Evolutionary conservation across 2,113 vertebrate genomes (phyloP).

Genomic region (Eclectus roratus): DNA sequence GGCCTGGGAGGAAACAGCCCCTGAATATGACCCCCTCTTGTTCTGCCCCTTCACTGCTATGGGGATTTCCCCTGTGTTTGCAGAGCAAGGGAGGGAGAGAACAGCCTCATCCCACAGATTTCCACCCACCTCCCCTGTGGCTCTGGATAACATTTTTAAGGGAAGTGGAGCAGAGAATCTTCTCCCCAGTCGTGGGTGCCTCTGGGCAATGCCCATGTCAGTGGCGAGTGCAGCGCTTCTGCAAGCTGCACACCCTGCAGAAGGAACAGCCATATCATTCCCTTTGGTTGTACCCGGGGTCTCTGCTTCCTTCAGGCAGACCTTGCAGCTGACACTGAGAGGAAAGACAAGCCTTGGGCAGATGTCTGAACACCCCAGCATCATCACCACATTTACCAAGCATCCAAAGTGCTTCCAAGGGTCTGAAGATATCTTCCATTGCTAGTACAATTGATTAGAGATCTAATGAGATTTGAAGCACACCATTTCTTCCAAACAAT

Average conservation of each 20-base stretch:
- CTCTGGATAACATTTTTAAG: background rate
- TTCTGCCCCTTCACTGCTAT: background rate
- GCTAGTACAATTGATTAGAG: background rate
- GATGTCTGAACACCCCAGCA: background rate
- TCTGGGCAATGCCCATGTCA: background rate
- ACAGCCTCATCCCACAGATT: background rate
- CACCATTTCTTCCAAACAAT: conserved; percentile 41
- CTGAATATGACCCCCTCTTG: background rate
- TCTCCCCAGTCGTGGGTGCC: fast-evolving
- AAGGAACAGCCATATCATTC: background rate
- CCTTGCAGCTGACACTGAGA: background rate
- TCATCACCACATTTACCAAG: background rate
- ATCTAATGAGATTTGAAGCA: conserved; percentile 42
- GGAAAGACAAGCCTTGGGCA: background rate
- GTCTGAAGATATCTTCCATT: background rate
- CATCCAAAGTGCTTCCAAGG: background rate
- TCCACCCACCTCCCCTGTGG: background rate
- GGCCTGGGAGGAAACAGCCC: background rate
- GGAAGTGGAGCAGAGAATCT: background rate
- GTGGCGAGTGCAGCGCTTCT: background rate
- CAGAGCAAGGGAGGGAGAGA: background rate
- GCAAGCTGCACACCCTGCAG: background rate
- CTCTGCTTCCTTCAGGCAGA: background rate
- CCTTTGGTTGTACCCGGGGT: background rate
- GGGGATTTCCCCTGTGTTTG: fast-evolving